Conservation (phyloP, 1,140 invertebrate species). For the Lamellibrachia luymesi region DNA sequence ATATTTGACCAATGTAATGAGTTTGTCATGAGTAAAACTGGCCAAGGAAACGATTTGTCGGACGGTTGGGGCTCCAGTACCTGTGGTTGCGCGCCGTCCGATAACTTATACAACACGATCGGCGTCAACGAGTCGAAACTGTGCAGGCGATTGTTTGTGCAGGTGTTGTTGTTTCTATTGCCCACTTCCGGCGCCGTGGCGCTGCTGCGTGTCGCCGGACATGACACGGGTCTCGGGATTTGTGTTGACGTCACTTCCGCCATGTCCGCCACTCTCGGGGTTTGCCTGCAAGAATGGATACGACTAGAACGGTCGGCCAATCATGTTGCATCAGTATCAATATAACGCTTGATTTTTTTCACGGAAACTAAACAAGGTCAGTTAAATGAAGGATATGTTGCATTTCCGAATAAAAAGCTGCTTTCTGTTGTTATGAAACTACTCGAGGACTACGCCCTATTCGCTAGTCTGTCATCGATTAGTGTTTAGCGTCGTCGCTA, state of each 20-base stretch:
- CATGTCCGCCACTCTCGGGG: not conserved
- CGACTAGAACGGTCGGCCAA: not conserved
- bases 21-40: too few relatives aligned
- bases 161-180: not conserved
- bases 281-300: not conserved
- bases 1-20: too few relatives aligned
- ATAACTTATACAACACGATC: not conserved
- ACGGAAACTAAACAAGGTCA: too few relatives aligned
- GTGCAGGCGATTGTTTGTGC: not conserved
- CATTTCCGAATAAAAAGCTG: too few relatives aligned
- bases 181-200: not conserved
- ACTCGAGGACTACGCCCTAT: too few relatives aligned
- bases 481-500: too few relatives aligned
- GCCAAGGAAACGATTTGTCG: too few relatives aligned
- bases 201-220: conserved; percentile 7
- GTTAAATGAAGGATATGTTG: too few relatives aligned
- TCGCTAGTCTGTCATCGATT: too few relatives aligned
- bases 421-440: too few relatives aligned
- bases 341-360: not conserved
- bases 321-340: not conserved
- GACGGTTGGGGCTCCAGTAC: not conserved
- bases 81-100: not conserved
- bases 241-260: not conserved
- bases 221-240: conserved; percentile 1
- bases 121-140: conserved; percentile 10